Evolutionary conservation across 1,140 invertebrate genomes (phyloP), one percentile per base, ranked within the genome.

Genomic region (Anoplophora glabripennis): DNA sequence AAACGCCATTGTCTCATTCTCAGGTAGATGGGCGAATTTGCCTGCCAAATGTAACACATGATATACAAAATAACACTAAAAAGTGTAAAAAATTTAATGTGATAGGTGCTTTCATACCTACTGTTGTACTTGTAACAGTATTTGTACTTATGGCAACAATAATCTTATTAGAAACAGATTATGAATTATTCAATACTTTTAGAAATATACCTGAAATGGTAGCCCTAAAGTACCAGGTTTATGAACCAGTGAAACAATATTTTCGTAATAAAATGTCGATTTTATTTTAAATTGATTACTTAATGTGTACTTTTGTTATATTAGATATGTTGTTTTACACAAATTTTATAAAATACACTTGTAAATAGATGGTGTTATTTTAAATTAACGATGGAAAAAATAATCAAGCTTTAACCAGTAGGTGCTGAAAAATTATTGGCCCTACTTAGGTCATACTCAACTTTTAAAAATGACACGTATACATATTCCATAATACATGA

Each of bases 221-320:
- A 21, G 83, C 87, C 46, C 79, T 93, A 42, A 83, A 86, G 59
- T 84, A 86, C 68, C 86, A 91, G 68, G 90, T 92, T 73, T 93
- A 93, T 75, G 84, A 87, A 69, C 90, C 90, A 7, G 79, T 89
- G 17, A 92, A 90, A 76, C 84, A 91, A 63, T 92, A 87, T 76
- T 75, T 89, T 54, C 40, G 62, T 17, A 67, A 59, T 57, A 67
- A 64, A 54, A 63, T 72, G 8, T 53, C 55, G 15, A 62, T 63
- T 59, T 59, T 57, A 15, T 57, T 54, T 45, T 63, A 46, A 53
- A 49, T 52, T 5, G 5, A 28, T 28, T 28, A 28, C n/a, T n/a
- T n/a, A n/a, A n/a, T 28, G 21, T 28, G 21, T 28, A 28, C n/a
- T n/a, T n/a, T 28, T 5, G 21, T 28, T 28, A 28, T 28, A 28